phyloP scores from a whole-genome alignment of 2,113 vertebrate species.

The Melanerpes formicivorus region DNA sequence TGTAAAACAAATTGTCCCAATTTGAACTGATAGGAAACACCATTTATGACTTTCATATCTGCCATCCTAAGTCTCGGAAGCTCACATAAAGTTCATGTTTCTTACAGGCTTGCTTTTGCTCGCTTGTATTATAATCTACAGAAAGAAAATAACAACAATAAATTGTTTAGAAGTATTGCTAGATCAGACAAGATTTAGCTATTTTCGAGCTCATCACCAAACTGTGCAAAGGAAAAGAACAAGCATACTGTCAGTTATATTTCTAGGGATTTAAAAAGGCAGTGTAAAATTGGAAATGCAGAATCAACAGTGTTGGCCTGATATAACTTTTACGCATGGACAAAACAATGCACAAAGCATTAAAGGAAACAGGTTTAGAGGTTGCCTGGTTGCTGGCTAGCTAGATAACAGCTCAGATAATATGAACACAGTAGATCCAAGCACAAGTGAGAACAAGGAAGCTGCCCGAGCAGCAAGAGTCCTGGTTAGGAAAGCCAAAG shows the following conservation, averaged over 20 bases:
- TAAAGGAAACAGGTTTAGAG: not conserved
- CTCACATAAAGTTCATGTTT: constrained; percentile 99
- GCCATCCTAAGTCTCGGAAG: constrained; percentile 97
- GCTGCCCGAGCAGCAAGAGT: too few relatives aligned
- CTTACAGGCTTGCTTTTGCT: constrained; percentile 98
- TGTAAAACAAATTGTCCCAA: not conserved
- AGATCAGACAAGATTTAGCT: not conserved
- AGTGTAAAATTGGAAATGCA: not conserved
- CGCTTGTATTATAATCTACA: constrained; percentile 93
- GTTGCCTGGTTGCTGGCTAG: not conserved
- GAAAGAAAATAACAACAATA: constrained; percentile 30
- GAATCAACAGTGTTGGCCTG: not conserved
- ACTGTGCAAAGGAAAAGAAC: not conserved
- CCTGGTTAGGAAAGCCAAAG: too few relatives aligned
- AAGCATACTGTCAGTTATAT: not conserved
- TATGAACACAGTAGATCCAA: not conserved
- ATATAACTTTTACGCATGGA: not conserved
- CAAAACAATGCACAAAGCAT: not conserved
- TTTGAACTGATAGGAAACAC: not conserved
- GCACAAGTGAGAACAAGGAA: not conserved
- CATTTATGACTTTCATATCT: constrained; percentile 79
- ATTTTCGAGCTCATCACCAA: not conserved
- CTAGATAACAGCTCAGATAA: not conserved
- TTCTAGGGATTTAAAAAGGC: not conserved
- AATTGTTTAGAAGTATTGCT: not conserved